A percentile compares a stretch with the other conserved stretches of the same genome.
phyloP scores from a whole-genome alignment of 35 echinoderm and acorn worm genomes.

The Amphiura filiformis region DNA sequence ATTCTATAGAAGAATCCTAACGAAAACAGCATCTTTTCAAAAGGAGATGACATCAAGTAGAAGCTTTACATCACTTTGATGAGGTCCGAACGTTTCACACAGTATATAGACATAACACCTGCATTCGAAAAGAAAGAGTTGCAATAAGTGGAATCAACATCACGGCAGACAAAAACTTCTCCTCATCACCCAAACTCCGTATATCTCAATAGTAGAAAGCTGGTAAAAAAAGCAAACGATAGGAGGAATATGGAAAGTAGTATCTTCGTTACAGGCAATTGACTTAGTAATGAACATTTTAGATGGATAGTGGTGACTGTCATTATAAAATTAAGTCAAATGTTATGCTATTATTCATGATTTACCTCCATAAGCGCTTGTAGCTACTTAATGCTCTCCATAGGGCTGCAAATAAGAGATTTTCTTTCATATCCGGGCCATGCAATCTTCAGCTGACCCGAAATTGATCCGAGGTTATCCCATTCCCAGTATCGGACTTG shows the following conservation, averaged over 20 bases:
- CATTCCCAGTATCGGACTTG: too few relatives aligned
- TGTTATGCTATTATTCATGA: too few relatives aligned
- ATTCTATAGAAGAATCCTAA: background rate
- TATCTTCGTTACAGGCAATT: background rate
- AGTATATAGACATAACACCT: background rate
- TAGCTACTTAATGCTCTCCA: too few relatives aligned
- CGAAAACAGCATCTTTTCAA: background rate
- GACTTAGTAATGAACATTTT: conserved; percentile 3
- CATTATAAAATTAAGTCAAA: background rate
- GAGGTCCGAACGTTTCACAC: background rate
- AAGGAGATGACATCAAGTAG: background rate
- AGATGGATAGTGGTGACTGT: background rate
- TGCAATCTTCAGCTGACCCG: too few relatives aligned
- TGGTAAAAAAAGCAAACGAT: too few relatives aligned
- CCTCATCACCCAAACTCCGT: too few relatives aligned
- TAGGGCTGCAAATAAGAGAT: too few relatives aligned
- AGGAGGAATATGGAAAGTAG: background rate
- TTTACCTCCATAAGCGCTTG: too few relatives aligned
- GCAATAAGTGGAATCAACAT: background rate
- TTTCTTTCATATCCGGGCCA: too few relatives aligned
- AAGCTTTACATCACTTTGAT: background rate
- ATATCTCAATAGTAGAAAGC: too few relatives aligned
- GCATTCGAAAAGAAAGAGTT: conserved; percentile 1
- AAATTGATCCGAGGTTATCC: too few relatives aligned
- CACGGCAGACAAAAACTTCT: too few relatives aligned